Base-by-base conservation (phyloP, 2,888 invertebrate genomes). In the Morinoia aosen region DNA sequence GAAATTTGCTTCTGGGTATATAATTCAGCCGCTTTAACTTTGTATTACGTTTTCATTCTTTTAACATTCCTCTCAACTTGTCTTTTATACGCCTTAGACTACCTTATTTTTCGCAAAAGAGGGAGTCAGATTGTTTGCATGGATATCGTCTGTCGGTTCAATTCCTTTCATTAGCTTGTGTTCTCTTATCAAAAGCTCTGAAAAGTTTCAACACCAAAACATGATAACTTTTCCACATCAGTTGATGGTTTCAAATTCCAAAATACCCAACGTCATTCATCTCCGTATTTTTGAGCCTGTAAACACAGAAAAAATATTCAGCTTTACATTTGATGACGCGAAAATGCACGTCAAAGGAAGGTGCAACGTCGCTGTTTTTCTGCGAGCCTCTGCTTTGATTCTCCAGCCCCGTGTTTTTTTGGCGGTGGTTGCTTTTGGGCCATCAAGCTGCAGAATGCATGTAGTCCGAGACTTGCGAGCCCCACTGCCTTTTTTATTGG, bases 381-480 rank as follows among this genome's bases (percentile, higher is more conserved):
- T 76, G 76, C 8, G 76, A 12, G 76, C 76, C 76, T 76, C 25
- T 76, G 76, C 76, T 76, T 33, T 76, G 76, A 76, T 76, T 76
- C 76, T 33, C 76, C 76, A 76, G 76, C 76, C 25, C 76, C 25
- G 25, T 10, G 16, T 16, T 76, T 76, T 76, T 76, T 76, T 16
- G 16, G 76, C 25, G 25, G 33, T 16, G 76, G 76, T 76, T 76
- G 76, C 76, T 76, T 76, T 76, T 76, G 76, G 76, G 25, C 76
- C 76, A 76, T 76, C 76, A 76, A 76, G 76, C 76, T 76, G 76
- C 76, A 76, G 76, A 76, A 76, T 76, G 76, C 76, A 76, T 76
- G 76, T 76, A 76, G 76, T 76, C 76, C 76, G 33, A 76, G 76
- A 76, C 76, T 76, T 76, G 76, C 33, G 76, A 76, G 76, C 76